These are phyloP conservation scores for Homarus gammarus DNA, from an alignment of 2,888 invertebrate genomes.

Conservation along the genomic window DNA sequence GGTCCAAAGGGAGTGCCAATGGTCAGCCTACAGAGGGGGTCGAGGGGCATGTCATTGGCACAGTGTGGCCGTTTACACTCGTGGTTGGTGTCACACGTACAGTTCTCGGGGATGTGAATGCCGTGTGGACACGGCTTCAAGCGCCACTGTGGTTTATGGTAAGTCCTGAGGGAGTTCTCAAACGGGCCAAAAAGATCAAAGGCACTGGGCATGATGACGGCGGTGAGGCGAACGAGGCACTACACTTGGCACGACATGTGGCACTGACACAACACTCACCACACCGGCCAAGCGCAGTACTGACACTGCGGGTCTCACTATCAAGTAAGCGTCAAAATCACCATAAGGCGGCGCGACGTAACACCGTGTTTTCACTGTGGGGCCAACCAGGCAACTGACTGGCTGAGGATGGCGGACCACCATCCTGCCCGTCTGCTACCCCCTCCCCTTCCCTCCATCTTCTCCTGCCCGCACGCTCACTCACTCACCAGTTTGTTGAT, in stretches of 20 bases:
- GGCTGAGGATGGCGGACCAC: neutral
- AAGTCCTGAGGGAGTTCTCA: constrained; percentile 71
- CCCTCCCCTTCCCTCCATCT: neutral
- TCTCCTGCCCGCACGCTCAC: neutral
- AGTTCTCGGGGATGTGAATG: constrained; percentile 66
- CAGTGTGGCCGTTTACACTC: constrained; percentile 74
- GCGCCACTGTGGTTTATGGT: constrained; percentile 59
- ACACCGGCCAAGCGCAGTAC: neutral
- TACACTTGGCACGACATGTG: constrained; percentile 47
- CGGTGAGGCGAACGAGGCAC: neutral
- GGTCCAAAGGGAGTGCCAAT: constrained; percentile 73
- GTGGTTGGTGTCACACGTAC: constrained; percentile 66
- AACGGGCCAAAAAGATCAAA: constrained; percentile 72
- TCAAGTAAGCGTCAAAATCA: constrained; percentile 60
- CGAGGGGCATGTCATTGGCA: constrained; percentile 74
- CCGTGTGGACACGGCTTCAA: constrained; percentile 68
- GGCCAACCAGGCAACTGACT: constrained; percentile 53
- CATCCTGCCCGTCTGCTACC: neutral
- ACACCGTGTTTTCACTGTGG: constrained; percentile 38
- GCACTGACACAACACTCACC: constrained; percentile 21
- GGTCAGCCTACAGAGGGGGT: constrained; percentile 67
- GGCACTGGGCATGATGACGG: constrained; percentile 70
- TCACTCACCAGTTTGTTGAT: no score
- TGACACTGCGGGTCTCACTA: constrained; percentile 33
- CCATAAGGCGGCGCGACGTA: constrained; percentile 4